Evolutionary conservation across 1,140 invertebrate species (phyloP), one percentile per base, ranked within the genome.

Genomic region (Riptortus pedestris): DNA sequence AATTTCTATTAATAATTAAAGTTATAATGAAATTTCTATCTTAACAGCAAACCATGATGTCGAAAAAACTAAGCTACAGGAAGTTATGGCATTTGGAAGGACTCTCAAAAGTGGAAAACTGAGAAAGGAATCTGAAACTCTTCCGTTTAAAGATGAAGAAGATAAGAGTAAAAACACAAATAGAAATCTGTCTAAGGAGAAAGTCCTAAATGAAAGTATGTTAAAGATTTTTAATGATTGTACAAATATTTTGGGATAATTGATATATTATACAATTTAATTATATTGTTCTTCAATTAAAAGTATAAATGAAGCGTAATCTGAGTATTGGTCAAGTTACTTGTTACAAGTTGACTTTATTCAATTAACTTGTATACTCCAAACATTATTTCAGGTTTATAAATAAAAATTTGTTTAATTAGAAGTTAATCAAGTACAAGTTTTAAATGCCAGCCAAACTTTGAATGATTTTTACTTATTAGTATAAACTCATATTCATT

Each of bases 1-100:
- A n/a, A n/a, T n/a, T n/a, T n/a, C n/a, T n/a, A n/a, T n/a, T n/a
- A n/a, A n/a, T n/a, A n/a, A n/a, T n/a, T n/a, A n/a, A n/a, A n/a
- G n/a, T n/a, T n/a, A n/a, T n/a, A n/a, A n/a, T n/a, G n/a, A n/a
- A n/a, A n/a, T n/a, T n/a, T n/a, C n/a, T n/a, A n/a, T n/a, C n/a
- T n/a, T n/a, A 38, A n/a, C 28, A 78, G 76, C 66, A 11, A 73
- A 73, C 48, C 74, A 72, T 59, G 75, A 78, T 0, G 72, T 70
- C 24, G 74, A 77, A 58, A 78, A 78, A 64, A 70, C 74, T 64
- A 73, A 75, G n/a, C 67, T 78, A 12, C 76, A 76, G 1, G 73
- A 72, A 24, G 70, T 78, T 62, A 78, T 78, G 77, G 72, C 77
- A 27, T 78, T 73, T 64, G 77, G 77, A 1, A 75, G 75, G 63